These are phyloP conservation scores for Blomia tropicalis DNA, from an alignment of 2,888 invertebrate genomes.

Conservation along the genomic window DNA sequence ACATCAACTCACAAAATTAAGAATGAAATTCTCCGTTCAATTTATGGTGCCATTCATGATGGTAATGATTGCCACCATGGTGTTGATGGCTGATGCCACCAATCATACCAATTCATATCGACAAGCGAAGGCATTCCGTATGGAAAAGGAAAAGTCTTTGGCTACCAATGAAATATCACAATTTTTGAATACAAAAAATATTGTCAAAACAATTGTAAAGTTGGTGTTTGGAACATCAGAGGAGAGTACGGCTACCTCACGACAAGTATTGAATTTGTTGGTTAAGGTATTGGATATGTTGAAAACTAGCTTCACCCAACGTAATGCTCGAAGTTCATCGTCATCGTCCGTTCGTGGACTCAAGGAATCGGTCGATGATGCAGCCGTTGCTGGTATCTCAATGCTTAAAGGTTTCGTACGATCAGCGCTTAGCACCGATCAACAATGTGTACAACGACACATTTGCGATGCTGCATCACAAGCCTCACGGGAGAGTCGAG, in stretches of 20 bases:
- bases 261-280: constrained; percentile 30
- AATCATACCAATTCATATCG: background rate
- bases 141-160: constrained; percentile 12
- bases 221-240: constrained; percentile 30
- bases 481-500: constrained; percentile 60
- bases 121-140: constrained; percentile 12
- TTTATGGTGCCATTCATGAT: background rate
- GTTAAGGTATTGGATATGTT: constrained; percentile 56
- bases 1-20: too few relatives aligned
- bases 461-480: constrained; percentile 76
- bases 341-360: constrained; percentile 50
- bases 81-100: too few relatives aligned
- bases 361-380: constrained; percentile 60
- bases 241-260: constrained; percentile 30
- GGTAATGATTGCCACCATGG: background rate
- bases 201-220: constrained; percentile 31
- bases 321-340: constrained; percentile 60
- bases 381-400: constrained; percentile 67
- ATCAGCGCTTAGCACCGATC: constrained; percentile 55
- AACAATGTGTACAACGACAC: constrained; percentile 68
- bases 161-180: constrained; percentile 31
- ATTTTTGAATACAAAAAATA: constrained; percentile 31
- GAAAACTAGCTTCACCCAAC: constrained; percentile 79
- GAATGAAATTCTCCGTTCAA: background rate
- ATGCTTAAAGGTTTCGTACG: constrained; percentile 67